Evolutionary conservation across 2,797 vertebrate genomes (phyloP).

Genomic region (Amblyraja radiata): DNA sequence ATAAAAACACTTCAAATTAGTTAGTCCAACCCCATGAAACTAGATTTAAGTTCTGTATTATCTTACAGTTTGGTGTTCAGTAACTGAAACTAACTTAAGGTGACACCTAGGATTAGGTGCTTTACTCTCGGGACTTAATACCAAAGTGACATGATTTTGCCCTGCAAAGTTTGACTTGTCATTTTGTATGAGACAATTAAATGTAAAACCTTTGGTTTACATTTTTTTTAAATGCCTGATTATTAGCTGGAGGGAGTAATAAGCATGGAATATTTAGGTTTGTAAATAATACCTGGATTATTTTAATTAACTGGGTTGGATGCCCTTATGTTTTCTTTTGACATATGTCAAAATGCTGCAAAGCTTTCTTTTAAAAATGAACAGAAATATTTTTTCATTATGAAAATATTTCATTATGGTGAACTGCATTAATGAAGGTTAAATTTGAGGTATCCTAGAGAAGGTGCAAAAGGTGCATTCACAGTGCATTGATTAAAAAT

Average conservation of each 20-base stretch:
- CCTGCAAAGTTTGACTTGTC: not conserved
- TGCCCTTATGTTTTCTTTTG: not conserved
- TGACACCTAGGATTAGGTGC: not conserved
- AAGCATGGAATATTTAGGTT: not conserved
- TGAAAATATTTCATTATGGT: not conserved
- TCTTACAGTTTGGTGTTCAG: not conserved
- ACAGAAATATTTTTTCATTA: not conserved
- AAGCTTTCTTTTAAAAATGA: constrained; percentile 48
- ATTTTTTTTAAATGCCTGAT: not conserved
- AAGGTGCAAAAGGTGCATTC: not conserved
- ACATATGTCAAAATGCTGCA: not conserved
- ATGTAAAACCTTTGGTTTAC: not conserved
- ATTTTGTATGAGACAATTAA: not conserved
- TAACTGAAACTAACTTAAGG: not conserved
- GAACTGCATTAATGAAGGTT: not conserved
- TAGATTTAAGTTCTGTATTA: not conserved
- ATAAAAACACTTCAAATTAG: not conserved
- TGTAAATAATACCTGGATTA: not conserved
- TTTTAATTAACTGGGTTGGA: not conserved
- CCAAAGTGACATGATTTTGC: not conserved
- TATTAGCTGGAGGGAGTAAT: not conserved
- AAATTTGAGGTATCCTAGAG: not conserved
- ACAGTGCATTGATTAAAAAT: not conserved
- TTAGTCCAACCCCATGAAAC: not conserved
- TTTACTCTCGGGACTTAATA: not conserved